A percentile compares a stretch with the other conserved stretches of the same genome.
Conservation (phyloP, 2,888 invertebrate genomes). For the Drepanosiphum platanoidis region DNA sequence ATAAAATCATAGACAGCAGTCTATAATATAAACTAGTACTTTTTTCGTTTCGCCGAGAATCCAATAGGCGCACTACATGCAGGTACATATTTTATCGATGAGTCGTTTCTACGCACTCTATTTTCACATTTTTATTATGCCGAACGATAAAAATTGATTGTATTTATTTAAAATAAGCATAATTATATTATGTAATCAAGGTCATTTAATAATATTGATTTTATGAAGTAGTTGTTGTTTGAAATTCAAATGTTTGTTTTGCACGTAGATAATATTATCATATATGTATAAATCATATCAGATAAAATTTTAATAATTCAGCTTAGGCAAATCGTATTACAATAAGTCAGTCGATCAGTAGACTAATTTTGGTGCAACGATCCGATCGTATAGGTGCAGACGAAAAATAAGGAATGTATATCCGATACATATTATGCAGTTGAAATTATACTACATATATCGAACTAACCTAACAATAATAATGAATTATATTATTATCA, state of each 20-base stretch:
- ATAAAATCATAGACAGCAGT: too few relatives aligned
- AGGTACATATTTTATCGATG: neutral
- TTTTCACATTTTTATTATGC: neutral
- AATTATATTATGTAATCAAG: neutral
- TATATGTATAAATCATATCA: neutral
- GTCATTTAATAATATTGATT: neutral
- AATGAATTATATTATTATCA: too few relatives aligned
- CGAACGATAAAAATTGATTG: neutral
- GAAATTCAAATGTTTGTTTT: too few relatives aligned
- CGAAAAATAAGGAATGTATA: too few relatives aligned
- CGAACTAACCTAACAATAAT: too few relatives aligned
- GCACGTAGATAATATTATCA: neutral
- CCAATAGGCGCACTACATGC: neutral
- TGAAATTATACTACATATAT: too few relatives aligned
- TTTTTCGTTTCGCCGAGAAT: neutral
- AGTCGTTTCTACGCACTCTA: neutral
- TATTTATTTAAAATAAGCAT: neutral
- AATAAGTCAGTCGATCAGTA: neutral
- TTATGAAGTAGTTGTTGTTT: neutral
- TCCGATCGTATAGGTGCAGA: too few relatives aligned
- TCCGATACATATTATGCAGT: too few relatives aligned
- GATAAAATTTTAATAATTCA: neutral
- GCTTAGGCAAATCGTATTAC: neutral
- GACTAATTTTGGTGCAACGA: neutral
- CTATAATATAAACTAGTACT: neutral